Percentiles rank a stretch among this genome's conserved stretches.
Conservation (phyloP, 2,113 vertebrate species). For the Onychostruthus taczanowskii region DNA sequence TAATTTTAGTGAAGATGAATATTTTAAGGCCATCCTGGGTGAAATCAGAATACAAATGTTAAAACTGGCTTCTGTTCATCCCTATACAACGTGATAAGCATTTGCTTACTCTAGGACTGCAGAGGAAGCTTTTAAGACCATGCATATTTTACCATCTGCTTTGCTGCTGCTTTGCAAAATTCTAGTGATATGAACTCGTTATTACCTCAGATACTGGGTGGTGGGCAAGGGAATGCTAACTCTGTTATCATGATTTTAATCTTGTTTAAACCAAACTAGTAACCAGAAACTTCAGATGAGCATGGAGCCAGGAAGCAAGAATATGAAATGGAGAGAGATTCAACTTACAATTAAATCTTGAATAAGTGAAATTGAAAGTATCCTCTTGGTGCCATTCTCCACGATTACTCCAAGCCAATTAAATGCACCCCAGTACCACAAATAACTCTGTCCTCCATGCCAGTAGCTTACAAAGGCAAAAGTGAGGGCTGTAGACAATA, state of each 20-base stretch:
- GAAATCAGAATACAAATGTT: conserved; percentile 41
- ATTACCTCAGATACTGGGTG: not conserved
- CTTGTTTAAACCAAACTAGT: not conserved
- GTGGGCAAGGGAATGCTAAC: not conserved
- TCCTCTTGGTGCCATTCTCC: conserved; percentile 78
- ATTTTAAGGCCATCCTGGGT: conserved; percentile 40
- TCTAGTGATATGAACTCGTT: not conserved
- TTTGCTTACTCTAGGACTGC: not conserved
- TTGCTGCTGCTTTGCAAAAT: not conserved
- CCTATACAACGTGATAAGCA: not conserved
- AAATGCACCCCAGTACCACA: conserved; percentile 89
- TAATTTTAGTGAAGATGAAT: conserved; percentile 48
- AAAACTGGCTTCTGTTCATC: conserved; percentile 19
- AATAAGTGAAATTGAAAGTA: conserved; percentile 73
- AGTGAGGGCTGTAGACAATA: conserved; percentile 84
- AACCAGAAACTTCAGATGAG: not conserved
- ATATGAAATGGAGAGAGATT: not conserved
- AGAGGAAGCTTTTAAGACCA: conserved; percentile 21
- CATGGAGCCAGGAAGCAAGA: not conserved
- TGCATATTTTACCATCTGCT: not conserved
- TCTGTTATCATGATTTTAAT: not conserved
- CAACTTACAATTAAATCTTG: conserved; percentile 81
- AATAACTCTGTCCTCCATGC: conserved; percentile 91
- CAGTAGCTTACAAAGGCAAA: conserved; percentile 94
- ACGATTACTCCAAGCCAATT: conserved; percentile 89